Conservation (phyloP, 2,888 invertebrate species). For the Papilio protenor region DNA sequence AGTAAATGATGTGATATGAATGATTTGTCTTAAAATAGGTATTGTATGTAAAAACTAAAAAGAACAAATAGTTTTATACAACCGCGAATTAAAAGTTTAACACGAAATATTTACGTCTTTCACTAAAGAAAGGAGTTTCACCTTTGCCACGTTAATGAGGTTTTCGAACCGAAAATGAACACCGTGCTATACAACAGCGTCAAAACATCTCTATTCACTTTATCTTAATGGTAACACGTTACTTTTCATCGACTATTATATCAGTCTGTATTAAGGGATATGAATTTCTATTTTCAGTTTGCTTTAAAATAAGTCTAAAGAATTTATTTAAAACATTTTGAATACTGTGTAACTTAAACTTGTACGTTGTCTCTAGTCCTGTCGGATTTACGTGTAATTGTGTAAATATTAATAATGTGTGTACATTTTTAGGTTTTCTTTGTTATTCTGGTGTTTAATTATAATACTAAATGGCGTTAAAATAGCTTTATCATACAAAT, state of each 20-base stretch:
- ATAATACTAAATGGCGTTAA: conserved; percentile 27
- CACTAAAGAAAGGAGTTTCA: conserved; percentile 56
- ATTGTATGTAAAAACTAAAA: background rate
- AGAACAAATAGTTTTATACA: background rate
- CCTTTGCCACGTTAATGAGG: conserved; percentile 48
- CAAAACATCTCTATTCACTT: conserved; percentile 26
- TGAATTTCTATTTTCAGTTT: conserved; percentile 6
- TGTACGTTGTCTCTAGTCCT: background rate
- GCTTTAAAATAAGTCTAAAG: background rate
- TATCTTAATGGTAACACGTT: conserved; percentile 15
- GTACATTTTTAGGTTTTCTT: background rate
- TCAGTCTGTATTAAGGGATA: background rate
- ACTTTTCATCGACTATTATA: background rate
- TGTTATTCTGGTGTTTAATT: conserved; percentile 7
- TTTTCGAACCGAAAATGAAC: conserved; percentile 41
- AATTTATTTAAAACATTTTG: background rate
- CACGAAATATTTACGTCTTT: background rate
- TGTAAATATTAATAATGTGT: no score
- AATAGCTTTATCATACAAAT: conserved; percentile 33
- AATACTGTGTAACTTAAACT: no score
- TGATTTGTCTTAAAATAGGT: no score
- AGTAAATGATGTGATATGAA: no score
- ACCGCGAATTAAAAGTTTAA: background rate
- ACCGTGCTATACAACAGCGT: conserved; percentile 45
- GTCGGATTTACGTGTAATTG: background rate